Evolutionary conservation across 2,888 invertebrate species (phyloP), one percentile per base, ranked within the genome.

Genomic region (Listrodromus nycthemerus): DNA sequence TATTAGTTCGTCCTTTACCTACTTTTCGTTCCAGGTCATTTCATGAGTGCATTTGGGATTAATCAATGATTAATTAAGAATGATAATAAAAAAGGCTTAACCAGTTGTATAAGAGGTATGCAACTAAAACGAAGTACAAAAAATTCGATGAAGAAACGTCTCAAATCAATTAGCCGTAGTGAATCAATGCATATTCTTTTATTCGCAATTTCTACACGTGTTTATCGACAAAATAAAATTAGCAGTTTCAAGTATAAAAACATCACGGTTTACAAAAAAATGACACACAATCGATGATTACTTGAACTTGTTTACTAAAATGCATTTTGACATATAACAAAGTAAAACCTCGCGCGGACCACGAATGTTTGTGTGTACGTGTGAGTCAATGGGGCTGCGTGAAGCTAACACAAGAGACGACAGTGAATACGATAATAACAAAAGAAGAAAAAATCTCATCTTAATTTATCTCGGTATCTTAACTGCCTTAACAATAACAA

Each of bases 201-300:
- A 74, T 74, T 74, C 73, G 16, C 13, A 41, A 27, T 48, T 45
- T 30, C 19, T 41, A 45, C 63, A 74, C 63, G 3, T 63, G 48
- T 2, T 48, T 63, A 27, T 10, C 48, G 7, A 13, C 7, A 21
- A 55, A 52, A 41, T 58, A 4, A 75, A 65, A 75, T 52, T 19
- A 63, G 61, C 63, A 33, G 7, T 16, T 45, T 16, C 4, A 45
- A 19, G 16, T 50, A 30, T 30, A 61, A 45, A 58, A 61, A 77
- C 24, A 27, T 48, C 21, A 21, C 21, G 13, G 1, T 24, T 21
- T 24, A 55, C 55, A 55, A 55, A 10, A n/a, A 10, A 24, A 24
- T 24, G 16, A 55, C 21, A 24, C 21, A 55, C 21, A 24, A 55
- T 13, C 13, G 24, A 5, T 24, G 21, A 55, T 24, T 24, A 5